These are phyloP conservation scores for Lepidochrysops patricia DNA, from an alignment of 2,888 invertebrate genomes.

Conservation along the genomic window DNA sequence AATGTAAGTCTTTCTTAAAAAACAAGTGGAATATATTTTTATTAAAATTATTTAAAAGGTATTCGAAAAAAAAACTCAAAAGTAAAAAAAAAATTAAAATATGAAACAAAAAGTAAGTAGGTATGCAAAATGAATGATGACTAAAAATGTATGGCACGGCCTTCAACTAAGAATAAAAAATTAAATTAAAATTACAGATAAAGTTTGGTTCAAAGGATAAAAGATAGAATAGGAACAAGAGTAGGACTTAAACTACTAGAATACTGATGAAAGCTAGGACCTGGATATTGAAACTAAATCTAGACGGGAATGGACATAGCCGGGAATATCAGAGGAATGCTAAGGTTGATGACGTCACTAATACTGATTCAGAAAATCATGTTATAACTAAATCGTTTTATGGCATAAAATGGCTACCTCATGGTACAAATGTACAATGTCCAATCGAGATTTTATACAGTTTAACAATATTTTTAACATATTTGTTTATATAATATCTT, in stretches of 20 bases:
- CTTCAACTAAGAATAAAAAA: conserved; percentile 26
- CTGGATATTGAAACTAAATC: conserved; percentile 34
- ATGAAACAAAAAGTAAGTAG: conserved; percentile 21
- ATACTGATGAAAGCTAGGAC: conserved; percentile 66
- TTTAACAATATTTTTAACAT: conserved; percentile 57
- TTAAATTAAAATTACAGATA: conserved; percentile 15
- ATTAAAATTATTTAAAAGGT: background rate
- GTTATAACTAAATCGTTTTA: conserved; percentile 37
- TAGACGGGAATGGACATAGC: conserved; percentile 34
- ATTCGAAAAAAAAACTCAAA: background rate
- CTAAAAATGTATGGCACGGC: conserved; percentile 42
- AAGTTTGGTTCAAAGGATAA: conserved; percentile 12
- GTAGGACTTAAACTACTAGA: conserved; percentile 56
- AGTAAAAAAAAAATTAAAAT: conserved; percentile 15
- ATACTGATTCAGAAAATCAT: conserved; percentile 42
- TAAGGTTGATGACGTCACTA: conserved; percentile 30
- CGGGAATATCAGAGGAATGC: conserved; percentile 37
- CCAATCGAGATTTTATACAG: conserved; percentile 43
- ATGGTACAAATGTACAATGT: conserved; percentile 57
- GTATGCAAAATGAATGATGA: conserved; percentile 29
- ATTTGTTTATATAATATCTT: conserved; percentile 51
- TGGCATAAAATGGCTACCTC: conserved; percentile 73
- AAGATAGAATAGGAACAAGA: conserved; percentile 53
- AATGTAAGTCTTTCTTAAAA: background rate
- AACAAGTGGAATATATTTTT: background rate